Evolutionary conservation across 2,797 vertebrate genomes (phyloP), one percentile per base, ranked within the genome.

Genomic region (Oreortyx pictus): DNA sequence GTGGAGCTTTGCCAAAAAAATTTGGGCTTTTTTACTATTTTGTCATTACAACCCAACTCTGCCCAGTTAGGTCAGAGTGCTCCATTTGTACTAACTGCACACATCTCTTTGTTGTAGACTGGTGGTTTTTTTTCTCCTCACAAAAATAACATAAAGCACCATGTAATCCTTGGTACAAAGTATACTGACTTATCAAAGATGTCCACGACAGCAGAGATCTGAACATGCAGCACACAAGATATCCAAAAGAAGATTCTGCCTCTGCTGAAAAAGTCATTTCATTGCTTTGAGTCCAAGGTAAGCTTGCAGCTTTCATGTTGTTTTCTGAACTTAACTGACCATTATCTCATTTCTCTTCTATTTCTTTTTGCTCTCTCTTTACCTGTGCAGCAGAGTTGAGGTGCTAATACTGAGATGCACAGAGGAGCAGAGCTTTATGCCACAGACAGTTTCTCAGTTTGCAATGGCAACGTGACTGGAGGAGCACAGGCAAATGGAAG

Each of bases 1-100:
- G 41, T 29, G 56, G 29, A 25, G n/a, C 12, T 24, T 8, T 67
- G 52, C 83, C 39, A 65, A 37, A 82, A 85, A 23, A 0, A 0
- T 35, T 46, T 73, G 27, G 43, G 23, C 5, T 87, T 89, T 22
- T 59, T 6, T 31, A 72, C 12, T 9, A 23, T 83, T 77, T 82
- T 87, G 29, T 65, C 35, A 59, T 87, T 47, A 27, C 47, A 35
- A 35, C 10, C 15, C 23, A 44, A 0, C 0, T 2, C n/a, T 61
- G 31, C 19, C 23, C 23, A 7, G 0, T 33, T 46, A 74, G 43
- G 33, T 72, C 50, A 85, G 18, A 71, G n/a, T 0, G 0, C 24
- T 57, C 25, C n/a, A 15, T 77, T 77, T 9, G 24, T 8, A 88
- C 78, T n/a, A 5, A 0, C 33, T 84, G 19, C 24, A 43, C 11